Percentiles rank a stretch among this genome's conserved stretches.
phyloP scores from a whole-genome alignment of 2,888 invertebrate species.

The Nemurella pictetii region DNA sequence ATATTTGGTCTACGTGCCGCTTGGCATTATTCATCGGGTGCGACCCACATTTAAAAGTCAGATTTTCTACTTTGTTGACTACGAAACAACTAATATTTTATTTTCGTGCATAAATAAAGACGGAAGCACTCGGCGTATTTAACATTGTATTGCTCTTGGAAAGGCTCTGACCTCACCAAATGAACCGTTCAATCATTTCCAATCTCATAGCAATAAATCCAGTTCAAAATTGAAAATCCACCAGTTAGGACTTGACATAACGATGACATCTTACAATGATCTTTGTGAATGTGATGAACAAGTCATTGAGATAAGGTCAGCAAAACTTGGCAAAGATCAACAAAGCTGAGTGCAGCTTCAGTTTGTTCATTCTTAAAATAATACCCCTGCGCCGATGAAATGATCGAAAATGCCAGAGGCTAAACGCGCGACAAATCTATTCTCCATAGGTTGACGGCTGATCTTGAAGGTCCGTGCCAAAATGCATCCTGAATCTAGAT shows the following conservation, averaged over 20 bases:
- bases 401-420: neutral
- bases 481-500: neutral
- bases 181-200: too few relatives aligned
- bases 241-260: neutral
- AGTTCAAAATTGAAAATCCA: too few relatives aligned
- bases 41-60: neutral
- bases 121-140: too few relatives aligned
- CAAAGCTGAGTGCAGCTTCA: neutral
- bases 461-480: neutral
- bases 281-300: neutral
- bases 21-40: neutral
- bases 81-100: neutral
- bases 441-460: neutral
- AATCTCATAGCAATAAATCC: too few relatives aligned
- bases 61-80: neutral
- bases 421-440: neutral
- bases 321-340: neutral
- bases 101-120: neutral
- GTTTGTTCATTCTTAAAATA: neutral
- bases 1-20: neutral
- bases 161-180: too few relatives aligned
- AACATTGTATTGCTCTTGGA: neutral
- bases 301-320: neutral
- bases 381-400: neutral
- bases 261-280: neutral